phyloP scores from a whole-genome alignment of 2,113 vertebrate species.

The Megatriorchis doriae region DNA sequence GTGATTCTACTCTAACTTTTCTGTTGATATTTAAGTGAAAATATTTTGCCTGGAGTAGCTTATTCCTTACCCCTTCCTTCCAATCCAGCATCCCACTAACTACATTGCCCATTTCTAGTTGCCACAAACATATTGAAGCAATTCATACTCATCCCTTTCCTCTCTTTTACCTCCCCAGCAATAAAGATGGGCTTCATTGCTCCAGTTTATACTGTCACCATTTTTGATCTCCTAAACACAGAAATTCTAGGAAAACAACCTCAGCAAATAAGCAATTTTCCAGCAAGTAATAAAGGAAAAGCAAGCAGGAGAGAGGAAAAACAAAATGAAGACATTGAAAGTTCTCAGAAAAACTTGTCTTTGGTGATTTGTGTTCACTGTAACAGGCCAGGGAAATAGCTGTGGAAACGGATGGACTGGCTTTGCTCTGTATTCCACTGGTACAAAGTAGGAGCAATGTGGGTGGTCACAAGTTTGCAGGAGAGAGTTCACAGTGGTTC shows the following conservation, averaged over 20 bases:
- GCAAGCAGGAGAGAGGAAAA: accelerated
- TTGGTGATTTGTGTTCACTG: not conserved
- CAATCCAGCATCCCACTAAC: not conserved
- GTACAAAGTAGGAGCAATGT: not conserved
- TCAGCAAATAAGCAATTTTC: not conserved
- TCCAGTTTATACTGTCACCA: not conserved
- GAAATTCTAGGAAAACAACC: not conserved
- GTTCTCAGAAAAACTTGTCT: not conserved
- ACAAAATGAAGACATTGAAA: not conserved
- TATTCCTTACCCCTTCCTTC: not conserved
- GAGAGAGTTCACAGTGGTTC: not conserved
- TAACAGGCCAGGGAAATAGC: not conserved
- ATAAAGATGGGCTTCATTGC: not conserved
- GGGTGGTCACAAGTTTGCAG: not conserved
- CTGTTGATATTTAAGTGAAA: not conserved
- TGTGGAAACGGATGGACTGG: not conserved
- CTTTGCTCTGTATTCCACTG: not conserved
- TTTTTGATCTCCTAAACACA: not conserved
- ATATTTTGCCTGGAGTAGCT: not conserved
- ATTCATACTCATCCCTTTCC: not conserved
- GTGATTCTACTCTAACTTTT: not conserved
- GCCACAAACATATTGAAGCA: not conserved
- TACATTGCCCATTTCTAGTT: not conserved
- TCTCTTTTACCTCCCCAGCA: not conserved
- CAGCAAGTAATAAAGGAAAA: not conserved